Evolutionary conservation across 1,140 invertebrate species (phyloP).

Genomic region (Geopemphigus sp.): DNA sequence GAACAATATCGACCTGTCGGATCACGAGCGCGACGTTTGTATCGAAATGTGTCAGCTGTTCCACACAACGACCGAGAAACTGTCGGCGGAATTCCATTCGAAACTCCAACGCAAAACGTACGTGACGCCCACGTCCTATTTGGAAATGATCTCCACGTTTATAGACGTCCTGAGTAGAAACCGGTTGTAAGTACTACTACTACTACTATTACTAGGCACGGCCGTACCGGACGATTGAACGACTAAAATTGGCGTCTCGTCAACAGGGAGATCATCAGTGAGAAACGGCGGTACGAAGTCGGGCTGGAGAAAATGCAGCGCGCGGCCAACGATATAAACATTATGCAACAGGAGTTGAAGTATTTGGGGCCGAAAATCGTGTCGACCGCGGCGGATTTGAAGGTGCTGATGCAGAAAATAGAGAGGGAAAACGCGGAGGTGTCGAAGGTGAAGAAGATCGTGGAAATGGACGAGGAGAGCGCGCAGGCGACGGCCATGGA

Average conservation of each 20-base stretch:
- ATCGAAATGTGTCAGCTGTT: constrained; percentile 89
- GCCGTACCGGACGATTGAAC: background rate
- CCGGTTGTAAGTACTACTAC: constrained; percentile 69
- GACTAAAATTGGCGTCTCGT: background rate
- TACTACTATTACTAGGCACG: no score
- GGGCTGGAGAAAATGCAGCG: constrained; percentile 91
- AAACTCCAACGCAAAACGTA: constrained; percentile 78
- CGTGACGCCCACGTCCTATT: constrained; percentile 91
- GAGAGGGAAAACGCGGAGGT: constrained; percentile 77
- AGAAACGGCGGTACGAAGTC: constrained; percentile 74
- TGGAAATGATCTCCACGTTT: constrained; percentile 89
- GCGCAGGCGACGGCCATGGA: constrained; percentile 95
- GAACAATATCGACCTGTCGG: constrained; percentile 75
- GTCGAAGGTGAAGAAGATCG: constrained; percentile 9
- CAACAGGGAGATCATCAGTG: constrained; percentile 69
- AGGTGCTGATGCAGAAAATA: constrained; percentile 73
- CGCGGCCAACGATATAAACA: constrained; percentile 80
- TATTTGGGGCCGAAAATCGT: constrained; percentile 85
- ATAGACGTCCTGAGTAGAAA: constrained; percentile 78
- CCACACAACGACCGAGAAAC: constrained; percentile 76
- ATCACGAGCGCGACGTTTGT: constrained; percentile 67
- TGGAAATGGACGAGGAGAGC: constrained; percentile 20
- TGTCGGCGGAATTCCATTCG: constrained; percentile 72
- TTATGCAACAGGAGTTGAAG: constrained; percentile 82
- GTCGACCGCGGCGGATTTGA: constrained; percentile 78